Evolutionary conservation across 2,888 invertebrate genomes (phyloP).

Genomic region (Parapristionchus giblindavisi): DNA sequence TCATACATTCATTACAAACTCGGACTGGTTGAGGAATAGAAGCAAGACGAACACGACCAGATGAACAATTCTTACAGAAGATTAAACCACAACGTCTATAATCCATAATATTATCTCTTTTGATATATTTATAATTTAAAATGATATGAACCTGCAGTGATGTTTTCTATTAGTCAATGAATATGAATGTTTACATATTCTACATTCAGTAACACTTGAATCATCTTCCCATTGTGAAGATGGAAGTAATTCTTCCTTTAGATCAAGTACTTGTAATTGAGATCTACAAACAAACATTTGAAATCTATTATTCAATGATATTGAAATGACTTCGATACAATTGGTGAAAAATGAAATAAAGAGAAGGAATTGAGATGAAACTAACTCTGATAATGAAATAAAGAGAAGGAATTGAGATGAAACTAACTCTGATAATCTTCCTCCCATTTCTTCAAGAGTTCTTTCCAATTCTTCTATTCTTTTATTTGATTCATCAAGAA

Average conservation of each 20-base stretch:
- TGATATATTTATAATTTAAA: neutral
- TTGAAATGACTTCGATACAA: too few relatives aligned
- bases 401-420: neutral
- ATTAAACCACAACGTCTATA: slow-evolving; percentile 56
- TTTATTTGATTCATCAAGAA: slow-evolving; percentile 22
- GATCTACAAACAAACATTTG: slow-evolving; percentile 47
- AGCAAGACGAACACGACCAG: slow-evolving; percentile 53
- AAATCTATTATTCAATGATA: too few relatives aligned
- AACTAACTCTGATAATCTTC: slow-evolving; percentile 51
- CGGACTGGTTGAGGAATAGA: slow-evolving; percentile 53
- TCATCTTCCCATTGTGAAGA: slow-evolving; percentile 57
- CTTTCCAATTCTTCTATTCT: slow-evolving; percentile 48
- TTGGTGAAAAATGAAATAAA: too few relatives aligned
- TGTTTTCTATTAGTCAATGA: slow-evolving; percentile 55
- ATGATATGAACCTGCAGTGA: slow-evolving; percentile 57
- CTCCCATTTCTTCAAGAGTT: slow-evolving; percentile 59
- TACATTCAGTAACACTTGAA: slow-evolving; percentile 48
- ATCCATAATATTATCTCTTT: neutral
- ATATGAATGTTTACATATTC: slow-evolving; percentile 49
- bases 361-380: neutral
- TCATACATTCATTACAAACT: slow-evolving; percentile 51
- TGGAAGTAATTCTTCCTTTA: slow-evolving; percentile 59
- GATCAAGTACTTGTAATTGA: slow-evolving; percentile 54
- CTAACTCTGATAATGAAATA: neutral
- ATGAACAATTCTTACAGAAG: slow-evolving; percentile 55